Percentiles rank a stretch among this genome's conserved stretches.
phyloP scores from a whole-genome alignment of 2,888 invertebrate genomes.

The Diaperis boleti region DNA sequence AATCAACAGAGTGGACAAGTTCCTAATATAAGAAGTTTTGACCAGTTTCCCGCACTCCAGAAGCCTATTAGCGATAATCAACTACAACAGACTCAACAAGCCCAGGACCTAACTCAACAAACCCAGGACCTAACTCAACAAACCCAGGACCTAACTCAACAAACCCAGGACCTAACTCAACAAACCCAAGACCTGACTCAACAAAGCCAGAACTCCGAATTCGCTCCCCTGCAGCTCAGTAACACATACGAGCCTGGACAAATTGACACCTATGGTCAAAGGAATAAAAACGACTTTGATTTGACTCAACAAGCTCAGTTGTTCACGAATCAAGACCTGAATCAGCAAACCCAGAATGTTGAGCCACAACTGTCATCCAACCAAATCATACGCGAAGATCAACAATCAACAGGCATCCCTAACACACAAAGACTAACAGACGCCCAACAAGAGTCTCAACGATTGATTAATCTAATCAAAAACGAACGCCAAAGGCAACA shows the following conservation, averaged over 20 bases:
- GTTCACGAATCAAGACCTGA: constrained; percentile 10
- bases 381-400: neutral
- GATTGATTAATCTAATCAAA: constrained; percentile 40
- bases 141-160: constrained; percentile 19
- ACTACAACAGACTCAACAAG: neutral
- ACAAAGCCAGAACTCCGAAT: neutral
- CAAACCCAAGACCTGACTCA: constrained; percentile 24
- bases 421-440: constrained; percentile 24
- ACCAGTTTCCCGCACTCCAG: no score
- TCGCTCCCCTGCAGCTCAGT: neutral
- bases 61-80: no score
- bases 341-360: constrained; percentile 22
- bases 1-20: no score
- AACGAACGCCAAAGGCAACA: neutral
- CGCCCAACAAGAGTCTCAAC: constrained; percentile 49
- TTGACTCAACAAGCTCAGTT: neutral
- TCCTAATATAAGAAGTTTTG: no score
- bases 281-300: neutral
- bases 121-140: constrained; percentile 35
- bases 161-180: constrained; percentile 36
- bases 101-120: constrained; percentile 47
- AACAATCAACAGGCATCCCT: constrained; percentile 44
- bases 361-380: constrained; percentile 25
- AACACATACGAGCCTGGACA: constrained; percentile 2
- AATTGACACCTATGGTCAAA: neutral